Percentiles rank a stretch among this genome's conserved stretches.
Conservation (phyloP, 2,888 invertebrate species). For the Hyles lineata region DNA sequence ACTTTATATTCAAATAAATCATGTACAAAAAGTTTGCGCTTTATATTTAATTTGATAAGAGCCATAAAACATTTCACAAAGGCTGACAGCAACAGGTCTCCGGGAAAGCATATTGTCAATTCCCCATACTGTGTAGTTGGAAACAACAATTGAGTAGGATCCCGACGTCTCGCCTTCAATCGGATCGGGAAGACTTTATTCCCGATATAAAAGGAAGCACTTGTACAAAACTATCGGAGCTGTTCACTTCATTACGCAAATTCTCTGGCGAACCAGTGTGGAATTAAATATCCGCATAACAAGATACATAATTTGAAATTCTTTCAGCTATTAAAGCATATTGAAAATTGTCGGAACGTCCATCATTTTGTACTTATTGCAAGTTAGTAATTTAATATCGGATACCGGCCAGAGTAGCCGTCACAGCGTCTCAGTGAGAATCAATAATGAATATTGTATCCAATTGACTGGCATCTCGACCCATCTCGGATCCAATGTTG, state of each 20-base stretch:
- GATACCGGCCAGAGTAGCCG: conserved; percentile 32
- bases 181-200: conserved; percentile 62
- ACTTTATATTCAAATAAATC: not conserved
- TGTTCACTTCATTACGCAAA: conserved; percentile 17
- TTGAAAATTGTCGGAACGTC: conserved; percentile 10
- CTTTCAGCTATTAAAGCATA: not conserved
- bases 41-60: not conserved
- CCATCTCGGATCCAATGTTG: not conserved
- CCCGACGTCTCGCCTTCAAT: conserved; percentile 59
- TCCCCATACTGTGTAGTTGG: conserved; percentile 64
- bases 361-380: conserved; percentile 17
- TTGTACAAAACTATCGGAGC: conserved; percentile 41
- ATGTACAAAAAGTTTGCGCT: not conserved
- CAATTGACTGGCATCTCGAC: conserved; percentile 43
- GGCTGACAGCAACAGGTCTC: conserved; percentile 62
- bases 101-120: conserved; percentile 65
- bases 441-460: conserved; percentile 59
- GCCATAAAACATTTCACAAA: conserved; percentile 44
- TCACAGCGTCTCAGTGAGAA: conserved; percentile 39
- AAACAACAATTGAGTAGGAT: conserved; percentile 64
- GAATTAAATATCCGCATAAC: not conserved
- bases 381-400: conserved; percentile 30
- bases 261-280: conserved; percentile 1
- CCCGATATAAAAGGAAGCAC: conserved; percentile 51
- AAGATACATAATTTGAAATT: not conserved